Evolutionary conservation across 2,113 vertebrate genomes (phyloP).

Genomic region (Coregonus clupeaformis): DNA sequence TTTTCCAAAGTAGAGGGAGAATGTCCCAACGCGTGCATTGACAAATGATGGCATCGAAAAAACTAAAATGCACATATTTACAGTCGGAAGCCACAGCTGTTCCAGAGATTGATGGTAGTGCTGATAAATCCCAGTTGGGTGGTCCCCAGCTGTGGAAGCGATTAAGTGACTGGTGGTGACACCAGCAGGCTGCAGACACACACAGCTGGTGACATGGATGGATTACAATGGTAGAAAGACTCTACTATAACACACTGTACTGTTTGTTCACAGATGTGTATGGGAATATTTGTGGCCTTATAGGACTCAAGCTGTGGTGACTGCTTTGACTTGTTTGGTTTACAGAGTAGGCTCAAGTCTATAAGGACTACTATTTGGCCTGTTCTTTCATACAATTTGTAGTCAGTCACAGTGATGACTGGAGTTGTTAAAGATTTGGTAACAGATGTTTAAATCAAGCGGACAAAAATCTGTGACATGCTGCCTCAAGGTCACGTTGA

Average conservation of each 20-base stretch:
- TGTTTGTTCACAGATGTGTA: not conserved
- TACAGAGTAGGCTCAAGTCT: too few relatives aligned
- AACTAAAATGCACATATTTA: slow-evolving; percentile 18
- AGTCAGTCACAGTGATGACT: not conserved
- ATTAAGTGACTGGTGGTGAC: slow-evolving; percentile 45
- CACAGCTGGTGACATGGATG: slow-evolving; percentile 27
- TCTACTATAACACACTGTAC: too few relatives aligned
- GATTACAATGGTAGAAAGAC: slow-evolving; percentile 15
- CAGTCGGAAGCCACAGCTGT: slow-evolving; percentile 5
- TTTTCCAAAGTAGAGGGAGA: not conserved
- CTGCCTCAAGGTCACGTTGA: not conserved
- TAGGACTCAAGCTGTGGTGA: not conserved
- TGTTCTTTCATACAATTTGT: not conserved
- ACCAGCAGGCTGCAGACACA: slow-evolving; percentile 17
- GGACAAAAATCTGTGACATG: not conserved
- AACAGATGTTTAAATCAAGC: not conserved
- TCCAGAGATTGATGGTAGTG: slow-evolving; percentile 4
- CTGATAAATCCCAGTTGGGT: slow-evolving; percentile 30
- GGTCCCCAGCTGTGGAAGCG: slow-evolving; percentile 15
- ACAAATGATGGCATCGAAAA: not conserved
- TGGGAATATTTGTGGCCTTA: not conserved
- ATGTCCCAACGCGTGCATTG: not conserved
- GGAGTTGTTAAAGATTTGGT: too few relatives aligned
- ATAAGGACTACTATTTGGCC: not conserved
- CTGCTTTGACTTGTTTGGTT: not conserved